These are phyloP conservation scores for Notothenia coriiceps DNA, from an alignment of 2,113 vertebrate species.

Conservation along the genomic window DNA sequence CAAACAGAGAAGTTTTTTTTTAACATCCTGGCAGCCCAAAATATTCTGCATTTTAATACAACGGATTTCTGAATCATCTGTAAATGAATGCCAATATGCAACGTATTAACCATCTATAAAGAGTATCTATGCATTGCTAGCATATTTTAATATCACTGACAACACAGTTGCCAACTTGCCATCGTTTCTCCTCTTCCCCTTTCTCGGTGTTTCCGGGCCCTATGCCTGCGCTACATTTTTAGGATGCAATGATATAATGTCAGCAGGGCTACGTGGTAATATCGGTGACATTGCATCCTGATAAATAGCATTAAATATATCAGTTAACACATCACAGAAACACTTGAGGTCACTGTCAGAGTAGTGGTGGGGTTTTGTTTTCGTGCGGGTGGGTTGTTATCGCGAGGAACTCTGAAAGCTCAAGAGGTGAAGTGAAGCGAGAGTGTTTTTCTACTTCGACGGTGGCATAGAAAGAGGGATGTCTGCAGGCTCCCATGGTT, in stretches of 20 bases:
- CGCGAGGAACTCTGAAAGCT: conserved; percentile 78
- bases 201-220: not conserved
- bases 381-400: conserved; percentile 66
- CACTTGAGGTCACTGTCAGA: conserved; percentile 38
- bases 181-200: not conserved
- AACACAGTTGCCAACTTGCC: not conserved
- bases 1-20: not conserved
- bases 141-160: not conserved
- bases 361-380: conserved; percentile 25
- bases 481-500: conserved; percentile 28
- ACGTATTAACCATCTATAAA: not conserved
- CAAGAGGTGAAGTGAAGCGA: conserved; percentile 72
- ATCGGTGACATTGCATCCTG: not conserved
- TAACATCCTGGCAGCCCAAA: not conserved
- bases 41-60: not conserved
- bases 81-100: not conserved
- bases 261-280: not conserved
- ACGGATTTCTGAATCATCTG: not conserved
- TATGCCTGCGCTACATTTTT: conserved; percentile 3
- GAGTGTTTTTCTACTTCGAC: conserved; percentile 69
- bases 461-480: conserved; percentile 55
- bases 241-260: not conserved
- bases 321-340: conserved; percentile 9
- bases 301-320: not conserved
- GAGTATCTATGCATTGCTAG: not conserved